Base-by-base conservation (phyloP, 2,113 vertebrate genomes). In the Atlantisia rogersi region DNA sequence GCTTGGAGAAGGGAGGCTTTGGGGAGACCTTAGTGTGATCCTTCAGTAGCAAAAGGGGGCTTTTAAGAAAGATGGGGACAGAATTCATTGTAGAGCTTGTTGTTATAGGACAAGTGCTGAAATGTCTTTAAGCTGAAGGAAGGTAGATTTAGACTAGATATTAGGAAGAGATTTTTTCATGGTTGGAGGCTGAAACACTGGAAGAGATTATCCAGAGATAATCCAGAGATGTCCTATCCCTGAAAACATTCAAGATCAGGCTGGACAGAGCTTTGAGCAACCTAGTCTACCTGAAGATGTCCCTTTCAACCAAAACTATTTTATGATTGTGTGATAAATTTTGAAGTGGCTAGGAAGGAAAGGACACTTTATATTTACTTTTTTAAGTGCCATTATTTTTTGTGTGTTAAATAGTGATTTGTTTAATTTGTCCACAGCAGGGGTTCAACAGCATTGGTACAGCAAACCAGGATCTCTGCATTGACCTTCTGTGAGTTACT, bases 1-100 rank as follows among this genome's bases (percentile, higher is more conserved):
- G 3, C 17, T 17, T 42, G 17, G 18, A 53, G 52, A 53, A 53
- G 40, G 25, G 10, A 21, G 32, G 5, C 46, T 65, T 6, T 4
- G 3, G 28, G 7, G 14, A 55, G 4, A 59, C 7, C 24, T 29
- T 65, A 10, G 7, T 11, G 52, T 0, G 0, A 5, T 18, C 18
- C 29, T 68, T 24, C 29, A 50, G 1, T 48, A 40, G 6, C 12
- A 40, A 29, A 76, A 39, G 8, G 5, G 9, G 15, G 10, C 24
- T n/a, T 40, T 12, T 11, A 58, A 9, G 28, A 48, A 65, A 58
- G 19, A 50, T 6, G 12, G 11, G 15, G 25, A 31, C 14, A 37
- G 20, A 32, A 10, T 21, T 63, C 37, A 21, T 39, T 46, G 18
- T 6, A 32, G 22, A 13, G 8, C 3, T 24, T 32, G 5, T 55